These are phyloP conservation scores for Halcyon badia DNA, from an alignment of 2,797 vertebrate species.

Conservation along the genomic window DNA sequence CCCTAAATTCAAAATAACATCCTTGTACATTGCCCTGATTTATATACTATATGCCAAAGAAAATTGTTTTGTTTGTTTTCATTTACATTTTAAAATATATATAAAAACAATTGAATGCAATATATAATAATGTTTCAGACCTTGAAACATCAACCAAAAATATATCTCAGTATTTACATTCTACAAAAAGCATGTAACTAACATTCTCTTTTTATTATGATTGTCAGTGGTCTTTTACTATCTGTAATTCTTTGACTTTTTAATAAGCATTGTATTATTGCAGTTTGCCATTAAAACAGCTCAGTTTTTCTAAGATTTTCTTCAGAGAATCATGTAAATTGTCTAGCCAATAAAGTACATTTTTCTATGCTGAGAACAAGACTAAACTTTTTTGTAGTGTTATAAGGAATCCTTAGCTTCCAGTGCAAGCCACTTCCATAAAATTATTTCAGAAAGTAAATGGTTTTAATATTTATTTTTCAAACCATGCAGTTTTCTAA, in stretches of 20 bases:
- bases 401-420: neutral
- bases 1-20: neutral
- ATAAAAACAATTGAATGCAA: neutral
- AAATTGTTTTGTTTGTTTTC: neutral
- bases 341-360: neutral
- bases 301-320: neutral
- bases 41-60: neutral
- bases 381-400: neutral
- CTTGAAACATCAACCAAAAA: slow-evolving; percentile 52
- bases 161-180: slow-evolving; percentile 36
- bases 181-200: slow-evolving; percentile 19
- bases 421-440: neutral
- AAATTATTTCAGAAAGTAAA: neutral
- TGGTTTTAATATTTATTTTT: neutral
- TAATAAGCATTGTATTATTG: neutral
- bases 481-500: slow-evolving; percentile 36
- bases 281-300: neutral
- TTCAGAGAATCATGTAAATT: neutral
- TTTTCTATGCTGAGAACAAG: neutral
- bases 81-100: slow-evolving; percentile 13
- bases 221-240: neutral
- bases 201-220: slow-evolving; percentile 32
- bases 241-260: neutral
- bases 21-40: neutral
- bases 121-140: neutral